phyloP scores from a whole-genome alignment of 2,797 vertebrate genomes.

The Tolypeutes matacus region DNA sequence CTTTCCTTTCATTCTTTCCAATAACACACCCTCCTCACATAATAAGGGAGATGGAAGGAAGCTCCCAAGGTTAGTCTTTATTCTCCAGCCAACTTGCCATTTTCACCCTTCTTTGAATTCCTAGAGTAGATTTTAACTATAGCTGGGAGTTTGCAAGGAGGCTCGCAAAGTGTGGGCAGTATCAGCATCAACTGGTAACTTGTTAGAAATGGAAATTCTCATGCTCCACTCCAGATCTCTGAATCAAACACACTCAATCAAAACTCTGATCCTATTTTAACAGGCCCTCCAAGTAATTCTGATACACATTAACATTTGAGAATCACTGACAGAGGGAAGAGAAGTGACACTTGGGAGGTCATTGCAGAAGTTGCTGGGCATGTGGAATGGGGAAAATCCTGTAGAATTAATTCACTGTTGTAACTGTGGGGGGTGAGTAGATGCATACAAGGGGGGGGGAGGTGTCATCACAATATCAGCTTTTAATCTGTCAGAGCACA shows the following conservation, averaged over 20 bases:
- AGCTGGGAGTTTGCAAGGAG: neutral
- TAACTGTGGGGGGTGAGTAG: neutral
- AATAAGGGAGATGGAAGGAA: neutral
- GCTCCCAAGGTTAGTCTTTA: neutral
- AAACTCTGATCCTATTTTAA: neutral
- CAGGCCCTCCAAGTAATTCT: neutral
- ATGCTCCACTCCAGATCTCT: neutral
- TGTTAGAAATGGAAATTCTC: neutral
- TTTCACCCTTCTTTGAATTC: neutral
- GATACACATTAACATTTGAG: neutral
- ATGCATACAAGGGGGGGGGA: fast-evolving
- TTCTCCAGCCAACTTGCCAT: neutral
- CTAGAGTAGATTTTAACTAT: neutral
- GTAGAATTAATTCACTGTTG: neutral
- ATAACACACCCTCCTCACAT: neutral
- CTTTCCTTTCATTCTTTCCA: conserved; percentile 31
- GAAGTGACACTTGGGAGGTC: neutral
- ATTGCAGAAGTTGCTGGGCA: neutral
- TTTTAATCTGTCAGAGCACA: neutral
- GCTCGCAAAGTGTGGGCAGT: neutral
- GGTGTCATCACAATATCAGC: neutral
- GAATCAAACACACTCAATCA: neutral
- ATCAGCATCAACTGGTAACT: neutral
- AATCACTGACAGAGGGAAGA: neutral
- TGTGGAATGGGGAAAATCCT: neutral